Conservation (phyloP, 2,113 vertebrate genomes). For the Zosterops borbonicus region DNA sequence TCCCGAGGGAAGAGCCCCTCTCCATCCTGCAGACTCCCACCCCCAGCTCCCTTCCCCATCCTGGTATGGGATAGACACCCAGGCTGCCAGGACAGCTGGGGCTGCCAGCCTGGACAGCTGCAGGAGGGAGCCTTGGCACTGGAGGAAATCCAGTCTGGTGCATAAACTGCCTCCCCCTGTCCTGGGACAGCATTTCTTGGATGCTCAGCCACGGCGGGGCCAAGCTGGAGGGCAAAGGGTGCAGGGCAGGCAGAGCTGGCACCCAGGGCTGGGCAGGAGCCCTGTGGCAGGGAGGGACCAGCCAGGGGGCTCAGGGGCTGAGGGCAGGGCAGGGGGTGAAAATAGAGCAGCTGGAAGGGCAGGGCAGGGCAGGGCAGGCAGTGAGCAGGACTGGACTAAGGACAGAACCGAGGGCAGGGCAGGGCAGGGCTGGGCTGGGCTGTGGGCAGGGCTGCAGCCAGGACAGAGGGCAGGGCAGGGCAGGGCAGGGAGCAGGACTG, state of each 20-base stretch:
- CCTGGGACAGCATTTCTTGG: neutral
- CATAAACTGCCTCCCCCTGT: neutral
- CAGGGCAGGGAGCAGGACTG: neutral
- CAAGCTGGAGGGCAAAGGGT: accelerated
- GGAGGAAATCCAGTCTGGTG: neutral
- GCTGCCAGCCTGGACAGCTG: neutral
- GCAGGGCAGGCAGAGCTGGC: neutral
- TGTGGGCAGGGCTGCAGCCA: accelerated
- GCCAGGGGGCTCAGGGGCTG: neutral
- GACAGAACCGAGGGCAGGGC: too few relatives aligned
- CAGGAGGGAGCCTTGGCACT: neutral
- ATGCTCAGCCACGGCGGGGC: neutral
- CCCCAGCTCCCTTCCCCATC: neutral
- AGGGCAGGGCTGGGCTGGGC: accelerated
- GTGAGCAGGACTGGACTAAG: too few relatives aligned
- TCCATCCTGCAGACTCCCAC: neutral
- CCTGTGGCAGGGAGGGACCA: neutral
- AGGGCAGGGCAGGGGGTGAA: neutral
- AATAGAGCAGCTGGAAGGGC: neutral
- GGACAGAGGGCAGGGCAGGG: accelerated
- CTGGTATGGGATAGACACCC: accelerated
- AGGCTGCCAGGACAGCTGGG: neutral
- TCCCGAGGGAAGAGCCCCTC: neutral
- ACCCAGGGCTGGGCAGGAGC: neutral
- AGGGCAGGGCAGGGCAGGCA: neutral